Conservation (phyloP, 2,888 invertebrate species). For the Torymus texanus region DNA sequence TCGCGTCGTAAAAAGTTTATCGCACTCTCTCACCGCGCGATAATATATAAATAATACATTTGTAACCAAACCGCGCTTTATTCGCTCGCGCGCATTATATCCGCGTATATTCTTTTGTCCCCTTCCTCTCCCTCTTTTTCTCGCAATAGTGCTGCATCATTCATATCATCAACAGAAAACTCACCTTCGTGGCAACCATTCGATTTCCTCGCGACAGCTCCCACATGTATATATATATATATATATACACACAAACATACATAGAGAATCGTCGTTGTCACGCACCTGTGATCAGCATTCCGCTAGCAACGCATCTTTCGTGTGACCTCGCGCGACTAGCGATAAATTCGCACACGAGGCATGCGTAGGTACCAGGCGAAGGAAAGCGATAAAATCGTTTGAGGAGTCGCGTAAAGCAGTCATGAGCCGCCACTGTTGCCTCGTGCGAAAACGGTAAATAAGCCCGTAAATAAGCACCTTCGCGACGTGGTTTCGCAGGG, state of each 20-base stretch:
- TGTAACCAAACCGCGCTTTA: conserved; percentile 19
- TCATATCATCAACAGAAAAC: too few species aligned
- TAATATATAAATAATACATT: conserved; percentile 7
- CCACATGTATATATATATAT: too few species aligned
- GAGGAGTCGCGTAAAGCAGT: neutral
- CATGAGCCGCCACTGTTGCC: neutral
- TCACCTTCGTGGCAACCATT: too few species aligned
- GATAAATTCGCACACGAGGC: neutral
- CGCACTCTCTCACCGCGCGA: neutral
- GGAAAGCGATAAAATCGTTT: too few species aligned
- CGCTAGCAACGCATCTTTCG: neutral
- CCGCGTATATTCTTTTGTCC: neutral
- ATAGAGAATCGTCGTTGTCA: neutral
- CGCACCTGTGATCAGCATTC: conserved; percentile 28
- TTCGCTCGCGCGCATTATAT: neutral
- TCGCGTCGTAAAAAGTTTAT: neutral
- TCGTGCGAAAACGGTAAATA: conserved; percentile 23
- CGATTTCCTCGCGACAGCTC: too few species aligned
- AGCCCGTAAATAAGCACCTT: conserved; percentile 20
- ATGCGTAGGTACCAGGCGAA: too few species aligned
- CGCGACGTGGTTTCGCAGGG: neutral
- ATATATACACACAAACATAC: too few species aligned
- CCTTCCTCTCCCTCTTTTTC: too few species aligned
- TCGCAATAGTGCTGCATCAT: too few species aligned
- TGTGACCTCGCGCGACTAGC: neutral